These are phyloP conservation scores for Dolichotis patagonum DNA, from an alignment of 2,113 vertebrate genomes.

Conservation along the genomic window DNA sequence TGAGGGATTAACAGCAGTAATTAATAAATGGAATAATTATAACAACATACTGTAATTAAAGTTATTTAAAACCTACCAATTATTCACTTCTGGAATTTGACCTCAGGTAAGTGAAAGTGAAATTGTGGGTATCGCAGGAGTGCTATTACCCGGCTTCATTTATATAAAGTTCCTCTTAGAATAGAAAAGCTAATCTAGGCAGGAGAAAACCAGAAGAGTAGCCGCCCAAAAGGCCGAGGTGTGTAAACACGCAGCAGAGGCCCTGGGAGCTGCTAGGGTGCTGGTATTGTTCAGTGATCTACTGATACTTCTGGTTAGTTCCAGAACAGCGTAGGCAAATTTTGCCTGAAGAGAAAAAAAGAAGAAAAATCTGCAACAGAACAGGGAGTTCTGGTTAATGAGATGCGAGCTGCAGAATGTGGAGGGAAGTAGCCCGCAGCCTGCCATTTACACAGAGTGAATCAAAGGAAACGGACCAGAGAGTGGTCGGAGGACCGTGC, in stretches of 20 bases:
- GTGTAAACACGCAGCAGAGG: background rate
- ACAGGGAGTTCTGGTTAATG: background rate
- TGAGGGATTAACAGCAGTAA: background rate
- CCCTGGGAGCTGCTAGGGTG: rapidly evolving
- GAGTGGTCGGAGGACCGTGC: background rate
- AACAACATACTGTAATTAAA: background rate
- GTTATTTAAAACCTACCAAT: background rate
- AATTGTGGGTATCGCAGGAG: background rate
- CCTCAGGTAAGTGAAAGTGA: too few species aligned
- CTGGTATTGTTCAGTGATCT: rapidly evolving
- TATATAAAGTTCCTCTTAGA: background rate
- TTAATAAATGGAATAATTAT: background rate
- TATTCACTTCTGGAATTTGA: background rate
- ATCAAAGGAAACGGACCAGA: background rate
- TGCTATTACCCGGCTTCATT: too few species aligned
- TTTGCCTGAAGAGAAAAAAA: background rate
- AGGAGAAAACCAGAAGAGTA: background rate
- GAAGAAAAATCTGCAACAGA: background rate
- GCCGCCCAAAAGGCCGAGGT: rapidly evolving
- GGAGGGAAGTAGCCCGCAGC: rapidly evolving
- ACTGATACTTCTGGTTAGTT: background rate
- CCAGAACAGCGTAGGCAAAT: rapidly evolving
- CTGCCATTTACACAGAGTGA: background rate
- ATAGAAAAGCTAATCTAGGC: background rate
- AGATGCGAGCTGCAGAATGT: rapidly evolving